Conservation (phyloP, 2,888 invertebrate genomes). For the Nesidiocoris tenuis region DNA sequence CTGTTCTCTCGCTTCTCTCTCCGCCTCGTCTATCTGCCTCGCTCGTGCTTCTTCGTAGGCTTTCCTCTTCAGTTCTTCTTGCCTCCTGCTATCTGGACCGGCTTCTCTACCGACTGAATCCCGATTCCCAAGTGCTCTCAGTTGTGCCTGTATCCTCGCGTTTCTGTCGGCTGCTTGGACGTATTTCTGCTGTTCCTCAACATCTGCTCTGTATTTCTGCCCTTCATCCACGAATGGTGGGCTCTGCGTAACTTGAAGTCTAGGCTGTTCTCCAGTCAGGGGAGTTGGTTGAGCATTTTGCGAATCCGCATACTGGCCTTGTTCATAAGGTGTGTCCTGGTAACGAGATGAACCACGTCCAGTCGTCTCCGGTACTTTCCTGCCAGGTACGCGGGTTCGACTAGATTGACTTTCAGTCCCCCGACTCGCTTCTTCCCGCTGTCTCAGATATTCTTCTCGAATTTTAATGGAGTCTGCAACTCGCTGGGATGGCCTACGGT, state of each 20-base stretch:
- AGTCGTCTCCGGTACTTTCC: slow-evolving; percentile 8
- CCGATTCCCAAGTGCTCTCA: background rate
- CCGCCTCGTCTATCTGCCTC: slow-evolving; percentile 33
- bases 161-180: slow-evolving; percentile 23
- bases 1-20: slow-evolving; percentile 19
- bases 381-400: background rate
- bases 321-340: slow-evolving; percentile 37
- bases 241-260: background rate
- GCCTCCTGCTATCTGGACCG: slow-evolving; percentile 9
- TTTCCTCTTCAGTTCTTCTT: slow-evolving; percentile 26
- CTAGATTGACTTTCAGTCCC: background rate
- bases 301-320: slow-evolving; percentile 7
- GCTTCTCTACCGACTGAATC: background rate
- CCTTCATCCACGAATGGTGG: no score
- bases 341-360: slow-evolving; percentile 32
- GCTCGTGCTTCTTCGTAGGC: slow-evolving; percentile 5
- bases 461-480: slow-evolving; percentile 35
- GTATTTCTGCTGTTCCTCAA: slow-evolving; percentile 15
- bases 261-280: background rate
- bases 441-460: slow-evolving; percentile 24
- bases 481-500: slow-evolving; percentile 22
- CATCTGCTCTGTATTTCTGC: slow-evolving; percentile 1
- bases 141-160: slow-evolving; percentile 33
- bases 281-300: background rate
- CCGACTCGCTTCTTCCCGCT: slow-evolving; percentile 4